Evolutionary conservation across 2,888 invertebrate species (phyloP).

Genomic region (Corbicula japonica): DNA sequence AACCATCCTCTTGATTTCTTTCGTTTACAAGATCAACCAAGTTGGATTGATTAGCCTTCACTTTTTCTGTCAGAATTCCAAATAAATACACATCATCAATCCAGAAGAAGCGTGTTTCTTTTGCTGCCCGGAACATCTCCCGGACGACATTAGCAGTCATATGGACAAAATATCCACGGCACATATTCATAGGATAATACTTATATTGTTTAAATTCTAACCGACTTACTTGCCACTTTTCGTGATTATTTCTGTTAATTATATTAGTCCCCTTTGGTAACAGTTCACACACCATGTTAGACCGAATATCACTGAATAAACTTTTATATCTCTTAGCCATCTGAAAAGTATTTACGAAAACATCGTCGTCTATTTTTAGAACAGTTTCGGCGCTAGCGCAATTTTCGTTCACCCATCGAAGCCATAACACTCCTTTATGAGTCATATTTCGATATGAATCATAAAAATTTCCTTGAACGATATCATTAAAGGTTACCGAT

Average conservation of each 20-base stretch:
- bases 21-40: neutral
- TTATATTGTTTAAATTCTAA: neutral
- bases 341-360: slow-evolving; percentile 21
- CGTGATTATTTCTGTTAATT: neutral
- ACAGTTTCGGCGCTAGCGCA: slow-evolving; percentile 18
- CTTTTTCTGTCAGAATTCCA: slow-evolving; percentile 8
- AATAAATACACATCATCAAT: slow-evolving; percentile 4
- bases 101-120: slow-evolving; percentile 10
- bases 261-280: neutral
- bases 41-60: no score
- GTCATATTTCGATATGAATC: slow-evolving; percentile 25
- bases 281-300: neutral
- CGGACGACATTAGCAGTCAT: neutral
- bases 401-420: slow-evolving; percentile 23
- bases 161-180: slow-evolving; percentile 11
- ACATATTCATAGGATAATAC: slow-evolving; percentile 1
- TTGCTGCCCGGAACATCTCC: neutral
- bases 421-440: slow-evolving; percentile 18
- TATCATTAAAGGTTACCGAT: neutral
- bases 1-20: neutral
- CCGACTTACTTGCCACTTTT: neutral
- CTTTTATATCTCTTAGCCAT: no score
- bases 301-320: no score
- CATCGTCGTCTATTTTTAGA: slow-evolving; percentile 30
- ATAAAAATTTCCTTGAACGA: slow-evolving; percentile 25